These are phyloP conservation scores for Danaus melanippus DNA, from an alignment of 1,140 invertebrate genomes.

Conservation along the genomic window DNA sequence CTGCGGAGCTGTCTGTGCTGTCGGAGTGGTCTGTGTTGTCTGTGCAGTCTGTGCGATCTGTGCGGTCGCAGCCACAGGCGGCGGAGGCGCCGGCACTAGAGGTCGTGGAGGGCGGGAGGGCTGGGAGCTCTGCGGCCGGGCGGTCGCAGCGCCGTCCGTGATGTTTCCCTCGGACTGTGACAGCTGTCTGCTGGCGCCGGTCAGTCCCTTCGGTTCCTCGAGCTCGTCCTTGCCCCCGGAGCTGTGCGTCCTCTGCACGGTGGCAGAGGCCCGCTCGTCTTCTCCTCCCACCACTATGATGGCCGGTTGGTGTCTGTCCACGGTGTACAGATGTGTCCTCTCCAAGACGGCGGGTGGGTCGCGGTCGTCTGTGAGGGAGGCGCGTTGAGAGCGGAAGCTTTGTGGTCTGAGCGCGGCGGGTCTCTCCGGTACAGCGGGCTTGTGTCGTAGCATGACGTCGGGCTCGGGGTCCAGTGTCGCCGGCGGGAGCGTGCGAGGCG, in stretches of 20 bases:
- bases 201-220: constrained; percentile 45
- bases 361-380: constrained; percentile 36
- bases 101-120: constrained; percentile 47
- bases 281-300: constrained; percentile 74
- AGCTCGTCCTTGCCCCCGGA: constrained; percentile 55
- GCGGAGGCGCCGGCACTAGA: constrained; percentile 37
- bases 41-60: too few relatives aligned
- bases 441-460: constrained; percentile 64
- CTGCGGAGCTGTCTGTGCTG: constrained; percentile 28
- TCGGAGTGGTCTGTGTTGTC: too few relatives aligned
- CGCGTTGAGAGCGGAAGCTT: constrained; percentile 65
- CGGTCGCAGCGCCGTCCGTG: constrained; percentile 49
- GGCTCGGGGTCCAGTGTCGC: constrained; percentile 23
- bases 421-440: constrained; percentile 81
- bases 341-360: constrained; percentile 72
- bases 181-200: constrained; percentile 51
- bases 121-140: constrained; percentile 33
- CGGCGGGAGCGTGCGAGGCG: constrained; percentile 69
- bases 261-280: constrained; percentile 35
- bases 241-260: constrained; percentile 60
- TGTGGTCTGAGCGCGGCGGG: constrained; percentile 78
- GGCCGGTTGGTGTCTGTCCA: constrained; percentile 80
- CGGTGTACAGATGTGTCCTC: constrained; percentile 77
- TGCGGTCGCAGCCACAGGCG: constrained; percentile 25
- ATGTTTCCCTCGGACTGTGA: constrained; percentile 68